Base-by-base conservation (phyloP, 2,888 invertebrate species). In the Disparrhopalites patrizii region DNA sequence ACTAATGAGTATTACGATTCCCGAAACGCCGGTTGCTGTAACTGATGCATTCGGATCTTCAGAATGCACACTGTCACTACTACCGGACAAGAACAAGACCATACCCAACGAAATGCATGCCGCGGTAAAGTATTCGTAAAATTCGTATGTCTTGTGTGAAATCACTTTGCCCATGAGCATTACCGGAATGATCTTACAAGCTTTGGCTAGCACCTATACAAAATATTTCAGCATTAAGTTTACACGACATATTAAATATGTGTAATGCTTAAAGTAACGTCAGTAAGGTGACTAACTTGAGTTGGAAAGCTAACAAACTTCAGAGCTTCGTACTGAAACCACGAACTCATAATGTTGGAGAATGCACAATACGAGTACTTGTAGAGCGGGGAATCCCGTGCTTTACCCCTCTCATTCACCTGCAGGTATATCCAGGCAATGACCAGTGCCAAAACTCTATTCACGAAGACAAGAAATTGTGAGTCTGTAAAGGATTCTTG, bases 271-370 rank as follows among this genome's bases (percentile, higher is more conserved):
- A 36, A 10, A 36, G 36, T 52, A 28, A 51, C n/a, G n/a, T n/a
- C n/a, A n/a, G n/a, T n/a, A 31, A 18, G 27, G 18, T 30, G 15
- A 20, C 69, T 76, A 73, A 91, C 93, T 85, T 98, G 97, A 55
- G 96, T 94, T 1, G 98, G 98, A 79, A 99, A 99, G 78, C 91
- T 95, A 77, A 99, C 94, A 80, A 90, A 99, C 80, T 98, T 98
- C 52, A 99, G 83, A 25, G 98, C 98, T 81, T 99, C 99, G 79
- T 99, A 99, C 81, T 99, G 99, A 80, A 95, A 98, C 98, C 98
- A 99, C 55, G 96, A 95, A 79, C 96, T 96, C 85, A 99, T 86
- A 71, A 98, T 92, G 80, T 99, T 99, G 18, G 96, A 94, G 77
- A 99, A 87, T 3, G 97, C 93, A 78, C 96, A 94, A 82, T 89